These are phyloP conservation scores for Xerus inauris DNA, from an alignment of 2,113 vertebrate genomes.

Conservation along the genomic window DNA sequence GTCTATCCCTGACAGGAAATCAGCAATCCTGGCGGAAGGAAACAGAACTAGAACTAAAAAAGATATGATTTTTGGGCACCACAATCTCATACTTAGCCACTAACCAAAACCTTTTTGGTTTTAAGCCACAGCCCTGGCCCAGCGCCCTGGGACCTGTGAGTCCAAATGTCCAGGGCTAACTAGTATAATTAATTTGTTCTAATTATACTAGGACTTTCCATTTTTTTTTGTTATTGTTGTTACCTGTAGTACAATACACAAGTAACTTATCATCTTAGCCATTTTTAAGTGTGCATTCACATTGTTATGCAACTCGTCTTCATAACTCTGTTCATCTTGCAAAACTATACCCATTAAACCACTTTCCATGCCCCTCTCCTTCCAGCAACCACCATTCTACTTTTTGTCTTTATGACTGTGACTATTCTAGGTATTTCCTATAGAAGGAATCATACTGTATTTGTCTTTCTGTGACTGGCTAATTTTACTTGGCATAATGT, in stretches of 20 bases:
- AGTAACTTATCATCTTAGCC: background rate
- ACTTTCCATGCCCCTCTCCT: background rate
- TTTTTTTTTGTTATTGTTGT: background rate
- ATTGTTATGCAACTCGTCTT: background rate
- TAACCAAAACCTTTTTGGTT: background rate
- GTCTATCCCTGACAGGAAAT: slow-evolving; percentile 36
- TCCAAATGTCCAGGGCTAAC: background rate
- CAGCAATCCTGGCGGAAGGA: slow-evolving; percentile 33
- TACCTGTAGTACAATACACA: background rate
- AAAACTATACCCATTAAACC: background rate
- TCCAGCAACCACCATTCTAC: background rate
- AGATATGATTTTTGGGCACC: background rate
- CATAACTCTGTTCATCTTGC: slow-evolving; percentile 16
- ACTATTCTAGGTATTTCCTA: background rate
- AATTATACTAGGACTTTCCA: background rate
- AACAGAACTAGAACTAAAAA: slow-evolving; percentile 55
- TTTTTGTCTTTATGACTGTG: slow-evolving; percentile 44
- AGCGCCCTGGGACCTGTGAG: background rate
- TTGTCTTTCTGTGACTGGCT: slow-evolving; percentile 22
- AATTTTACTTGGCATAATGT: background rate
- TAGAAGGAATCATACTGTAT: background rate
- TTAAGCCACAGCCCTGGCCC: background rate
- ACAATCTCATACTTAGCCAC: background rate
- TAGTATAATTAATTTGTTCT: background rate
- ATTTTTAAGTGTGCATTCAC: background rate